A percentile compares a stretch with the other conserved stretches of the same genome.
phyloP scores from a whole-genome alignment of 1,140 invertebrate genomes.

The Drosophila teissieri region DNA sequence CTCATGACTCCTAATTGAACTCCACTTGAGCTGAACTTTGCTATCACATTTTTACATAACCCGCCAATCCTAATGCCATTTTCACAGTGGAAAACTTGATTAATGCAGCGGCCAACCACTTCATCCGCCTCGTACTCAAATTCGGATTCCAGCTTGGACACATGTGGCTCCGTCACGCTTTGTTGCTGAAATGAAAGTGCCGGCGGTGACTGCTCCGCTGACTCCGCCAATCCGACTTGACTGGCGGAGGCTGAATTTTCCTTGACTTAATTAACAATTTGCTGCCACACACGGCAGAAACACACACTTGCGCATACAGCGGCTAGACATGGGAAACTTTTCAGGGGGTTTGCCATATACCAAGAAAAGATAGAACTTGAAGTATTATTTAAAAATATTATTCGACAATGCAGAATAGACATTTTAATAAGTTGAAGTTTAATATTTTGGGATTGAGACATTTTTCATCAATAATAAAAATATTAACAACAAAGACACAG shows the following conservation, averaged over 20 bases:
- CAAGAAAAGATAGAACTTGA: no score
- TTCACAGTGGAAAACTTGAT: constrained; percentile 52
- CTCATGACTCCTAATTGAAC: constrained; percentile 63
- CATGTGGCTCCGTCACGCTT: constrained; percentile 68
- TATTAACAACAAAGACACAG: no score
- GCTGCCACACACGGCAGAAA: constrained; percentile 43
- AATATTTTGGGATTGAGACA: no score
- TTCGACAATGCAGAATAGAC: no score
- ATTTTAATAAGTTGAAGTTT: no score
- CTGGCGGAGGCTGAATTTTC: constrained; percentile 51
- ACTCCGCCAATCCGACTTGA: constrained; percentile 21
- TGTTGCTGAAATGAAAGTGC: constrained; percentile 74
- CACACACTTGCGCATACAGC: constrained; percentile 2
- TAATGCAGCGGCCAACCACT: constrained; percentile 62
- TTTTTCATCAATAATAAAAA: no score
- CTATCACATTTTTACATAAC: constrained; percentile 62
- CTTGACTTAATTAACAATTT: constrained; percentile 71
- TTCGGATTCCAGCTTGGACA: constrained; percentile 37
- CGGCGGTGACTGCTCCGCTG: constrained; percentile 33
- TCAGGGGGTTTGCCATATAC: not conserved
- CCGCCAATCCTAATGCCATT: constrained; percentile 43
- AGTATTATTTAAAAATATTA: no score
- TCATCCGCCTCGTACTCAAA: constrained; percentile 45
- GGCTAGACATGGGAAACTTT: not conserved
- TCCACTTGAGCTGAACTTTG: constrained; percentile 54